These are phyloP conservation scores for Crematogaster levior DNA, from an alignment of 2,888 invertebrate species.

Conservation along the genomic window DNA sequence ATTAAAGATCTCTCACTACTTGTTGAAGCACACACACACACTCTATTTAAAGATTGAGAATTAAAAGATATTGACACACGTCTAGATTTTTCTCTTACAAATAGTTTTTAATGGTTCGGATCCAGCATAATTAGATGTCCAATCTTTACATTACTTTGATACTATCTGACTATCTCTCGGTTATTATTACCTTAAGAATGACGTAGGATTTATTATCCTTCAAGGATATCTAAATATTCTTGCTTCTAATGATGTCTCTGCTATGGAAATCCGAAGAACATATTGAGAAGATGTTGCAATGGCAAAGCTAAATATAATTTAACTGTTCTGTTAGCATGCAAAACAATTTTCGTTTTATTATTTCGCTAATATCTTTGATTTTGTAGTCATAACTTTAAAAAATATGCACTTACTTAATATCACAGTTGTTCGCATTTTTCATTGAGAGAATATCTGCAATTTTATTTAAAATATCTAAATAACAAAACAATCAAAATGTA, in stretches of 20 bases:
- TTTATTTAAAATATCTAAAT: not conserved
- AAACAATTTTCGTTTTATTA: not conserved
- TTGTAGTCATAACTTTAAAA: not conserved
- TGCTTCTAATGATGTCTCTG: not conserved
- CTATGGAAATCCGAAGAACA: not conserved
- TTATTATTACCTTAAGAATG: not conserved
- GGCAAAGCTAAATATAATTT: conserved; percentile 1
- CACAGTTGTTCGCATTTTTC: too few relatives aligned
- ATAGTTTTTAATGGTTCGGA: not conserved
- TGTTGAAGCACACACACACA: too few relatives aligned
- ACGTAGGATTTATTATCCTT: conserved; percentile 13
- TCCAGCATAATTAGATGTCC: not conserved
- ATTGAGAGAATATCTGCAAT: not conserved
- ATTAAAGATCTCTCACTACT: not conserved
- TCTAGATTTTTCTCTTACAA: not conserved
- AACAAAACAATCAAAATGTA: not conserved
- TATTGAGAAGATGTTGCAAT: not conserved
- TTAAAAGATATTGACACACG: not conserved
- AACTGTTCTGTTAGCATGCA: not conserved
- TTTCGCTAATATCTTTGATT: not conserved
- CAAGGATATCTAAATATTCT: not conserved
- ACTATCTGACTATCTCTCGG: not conserved
- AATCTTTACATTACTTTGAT: not conserved
- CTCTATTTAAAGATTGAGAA: not conserved
- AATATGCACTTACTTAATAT: not conserved